A percentile compares a stretch with the other conserved stretches of the same genome.
phyloP scores from a whole-genome alignment of 2,888 invertebrate genomes.

The Pandemis heparana region DNA sequence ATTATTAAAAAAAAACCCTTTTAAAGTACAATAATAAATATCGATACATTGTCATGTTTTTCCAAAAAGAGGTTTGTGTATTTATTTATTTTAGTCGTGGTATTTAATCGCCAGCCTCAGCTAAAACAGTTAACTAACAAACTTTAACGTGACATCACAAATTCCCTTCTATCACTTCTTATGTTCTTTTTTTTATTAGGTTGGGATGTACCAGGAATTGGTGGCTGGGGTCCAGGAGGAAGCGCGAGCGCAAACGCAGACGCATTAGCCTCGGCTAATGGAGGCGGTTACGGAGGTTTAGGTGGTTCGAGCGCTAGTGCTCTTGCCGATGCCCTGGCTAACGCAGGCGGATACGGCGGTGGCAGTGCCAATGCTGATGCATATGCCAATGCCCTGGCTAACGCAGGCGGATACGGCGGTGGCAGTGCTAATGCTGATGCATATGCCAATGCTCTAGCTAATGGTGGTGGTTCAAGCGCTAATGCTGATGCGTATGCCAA shows the following conservation, averaged over 20 bases:
- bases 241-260: background rate
- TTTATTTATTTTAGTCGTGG: too few relatives aligned
- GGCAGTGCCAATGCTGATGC: conserved; percentile 10
- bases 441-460: conserved; percentile 5
- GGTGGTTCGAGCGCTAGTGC: conserved; percentile 22
- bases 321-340: conserved; percentile 17
- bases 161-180: background rate
- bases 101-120: too few relatives aligned
- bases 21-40: too few relatives aligned
- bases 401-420: conserved; percentile 4
- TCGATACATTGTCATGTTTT: too few relatives aligned
- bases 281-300: too few relatives aligned
- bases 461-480: conserved; percentile 1
- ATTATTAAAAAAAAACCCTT: background rate
- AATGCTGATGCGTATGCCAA: background rate
- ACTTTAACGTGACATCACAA: too few relatives aligned
- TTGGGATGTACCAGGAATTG: background rate
- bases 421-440: conserved; percentile 10
- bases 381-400: conserved; percentile 23
- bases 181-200: background rate
- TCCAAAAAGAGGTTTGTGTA: background rate
- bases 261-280: background rate
- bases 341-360: conserved; percentile 4
- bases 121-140: too few relatives aligned
- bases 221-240: background rate